Conservation (phyloP, 2,113 vertebrate species). For the Chrysemys picta region DNA sequence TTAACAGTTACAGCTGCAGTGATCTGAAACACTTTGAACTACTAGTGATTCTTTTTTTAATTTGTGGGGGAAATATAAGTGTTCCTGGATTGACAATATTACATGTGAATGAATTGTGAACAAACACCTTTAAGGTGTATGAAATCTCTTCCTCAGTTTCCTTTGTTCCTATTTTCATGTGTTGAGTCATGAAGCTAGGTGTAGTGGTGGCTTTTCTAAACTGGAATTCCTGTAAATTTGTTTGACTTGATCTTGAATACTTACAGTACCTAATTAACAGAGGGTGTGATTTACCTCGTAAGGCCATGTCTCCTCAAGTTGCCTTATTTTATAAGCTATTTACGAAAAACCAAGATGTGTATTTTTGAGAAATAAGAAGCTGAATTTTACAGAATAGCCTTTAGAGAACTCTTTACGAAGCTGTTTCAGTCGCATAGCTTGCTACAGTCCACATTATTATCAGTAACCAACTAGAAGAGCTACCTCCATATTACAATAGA, state of each 20-base stretch:
- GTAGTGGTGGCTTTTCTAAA: background rate
- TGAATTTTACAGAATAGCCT: background rate
- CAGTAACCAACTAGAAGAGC: background rate
- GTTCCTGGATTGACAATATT: background rate
- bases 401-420: background rate
- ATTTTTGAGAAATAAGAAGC: background rate
- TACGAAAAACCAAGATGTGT: conserved; percentile 3
- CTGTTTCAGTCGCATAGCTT: background rate
- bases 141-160: background rate
- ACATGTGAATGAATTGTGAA: background rate
- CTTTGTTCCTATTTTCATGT: accelerated
- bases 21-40: background rate
- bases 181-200: background rate
- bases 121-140: background rate
- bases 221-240: conserved; percentile 27
- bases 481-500: background rate
- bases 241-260: background rate
- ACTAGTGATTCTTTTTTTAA: background rate
- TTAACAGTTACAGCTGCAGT: background rate
- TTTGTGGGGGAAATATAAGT: background rate
- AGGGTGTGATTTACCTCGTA: background rate
- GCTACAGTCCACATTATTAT: background rate
- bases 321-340: conserved; percentile 73
- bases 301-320: conserved; percentile 30
- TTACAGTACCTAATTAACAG: background rate